phyloP scores from a whole-genome alignment of 2,888 invertebrate genomes.

The Hypselothyrea guttata region DNA sequence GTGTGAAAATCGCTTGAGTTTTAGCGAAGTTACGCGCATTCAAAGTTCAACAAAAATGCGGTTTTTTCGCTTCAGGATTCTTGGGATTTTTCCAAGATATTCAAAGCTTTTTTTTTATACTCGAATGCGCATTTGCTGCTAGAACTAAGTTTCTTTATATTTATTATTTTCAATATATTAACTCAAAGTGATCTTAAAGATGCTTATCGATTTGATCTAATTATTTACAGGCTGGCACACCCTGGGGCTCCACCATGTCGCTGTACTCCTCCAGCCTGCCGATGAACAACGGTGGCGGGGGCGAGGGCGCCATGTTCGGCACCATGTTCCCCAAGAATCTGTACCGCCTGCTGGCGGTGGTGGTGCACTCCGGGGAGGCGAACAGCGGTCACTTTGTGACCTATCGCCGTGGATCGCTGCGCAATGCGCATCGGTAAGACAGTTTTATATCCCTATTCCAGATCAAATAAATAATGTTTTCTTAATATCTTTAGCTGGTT shows the following conservation, averaged over 20 bases:
- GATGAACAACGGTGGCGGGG: constrained; percentile 68
- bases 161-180: too few relatives aligned
- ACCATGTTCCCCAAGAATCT: constrained; percentile 84
- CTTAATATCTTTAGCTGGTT: constrained; percentile 86
- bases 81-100: too few relatives aligned
- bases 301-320: constrained; percentile 74
- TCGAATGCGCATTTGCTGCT: too few relatives aligned
- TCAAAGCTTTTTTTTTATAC: too few relatives aligned
- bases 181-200: too few relatives aligned
- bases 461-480: background rate
- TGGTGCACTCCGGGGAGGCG: constrained; percentile 95
- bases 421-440: constrained; percentile 81
- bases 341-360: constrained; percentile 92
- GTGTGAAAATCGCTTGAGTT: too few relatives aligned
- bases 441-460: too few relatives aligned
- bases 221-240: constrained; percentile 79
- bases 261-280: constrained; percentile 81
- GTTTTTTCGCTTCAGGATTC: too few relatives aligned
- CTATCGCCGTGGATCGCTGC: constrained; percentile 88
- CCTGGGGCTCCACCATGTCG: constrained; percentile 82
- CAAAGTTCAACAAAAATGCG: too few relatives aligned
- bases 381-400: constrained; percentile 97
- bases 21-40: too few relatives aligned
- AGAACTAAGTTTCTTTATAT: too few relatives aligned
- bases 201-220: too few relatives aligned